A percentile compares a stretch with the other conserved stretches of the same genome.
These are phyloP conservation scores for Thera obeliscata DNA, from an alignment of 2,888 invertebrate genomes.

Conservation along the genomic window DNA sequence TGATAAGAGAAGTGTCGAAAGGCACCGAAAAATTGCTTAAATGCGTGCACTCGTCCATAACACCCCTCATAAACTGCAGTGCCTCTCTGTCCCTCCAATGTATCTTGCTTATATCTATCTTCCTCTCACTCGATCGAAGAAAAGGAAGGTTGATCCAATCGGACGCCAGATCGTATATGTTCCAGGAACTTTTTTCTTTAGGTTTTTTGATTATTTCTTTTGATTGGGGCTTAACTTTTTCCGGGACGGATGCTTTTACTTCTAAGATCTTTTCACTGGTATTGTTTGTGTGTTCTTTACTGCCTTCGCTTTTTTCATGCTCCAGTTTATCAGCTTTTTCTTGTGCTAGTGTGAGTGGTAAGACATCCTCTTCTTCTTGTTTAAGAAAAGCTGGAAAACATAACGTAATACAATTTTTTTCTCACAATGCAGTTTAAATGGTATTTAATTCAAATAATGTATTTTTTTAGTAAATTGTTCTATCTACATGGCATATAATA, in stretches of 20 bases:
- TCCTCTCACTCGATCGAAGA: slow-evolving; percentile 62
- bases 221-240: slow-evolving; percentile 19
- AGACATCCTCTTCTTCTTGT: slow-evolving; percentile 24
- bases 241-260: slow-evolving; percentile 7
- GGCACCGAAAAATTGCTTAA: slow-evolving; percentile 95
- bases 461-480: too few relatives aligned
- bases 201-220: slow-evolving; percentile 24
- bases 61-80: slow-evolving; percentile 96
- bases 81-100: slow-evolving; percentile 92
- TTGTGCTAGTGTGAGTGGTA: slow-evolving; percentile 1
- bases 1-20: slow-evolving; percentile 94
- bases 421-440: background rate
- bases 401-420: background rate
- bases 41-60: slow-evolving; percentile 99
- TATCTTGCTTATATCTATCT: slow-evolving; percentile 85
- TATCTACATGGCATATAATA: too few relatives aligned
- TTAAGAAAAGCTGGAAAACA: slow-evolving; percentile 22
- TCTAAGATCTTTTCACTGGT: slow-evolving; percentile 1
- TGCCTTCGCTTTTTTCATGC: background rate
- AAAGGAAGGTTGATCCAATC: slow-evolving; percentile 75
- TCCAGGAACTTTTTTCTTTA: slow-evolving; percentile 64
- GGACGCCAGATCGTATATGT: slow-evolving; percentile 66
- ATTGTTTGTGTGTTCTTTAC: background rate
- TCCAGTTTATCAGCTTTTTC: slow-evolving; percentile 6
- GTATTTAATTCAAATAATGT: too few relatives aligned